Base-by-base conservation (phyloP, 2,113 vertebrate species). In the Poeciliopsis prolifica region DNA sequence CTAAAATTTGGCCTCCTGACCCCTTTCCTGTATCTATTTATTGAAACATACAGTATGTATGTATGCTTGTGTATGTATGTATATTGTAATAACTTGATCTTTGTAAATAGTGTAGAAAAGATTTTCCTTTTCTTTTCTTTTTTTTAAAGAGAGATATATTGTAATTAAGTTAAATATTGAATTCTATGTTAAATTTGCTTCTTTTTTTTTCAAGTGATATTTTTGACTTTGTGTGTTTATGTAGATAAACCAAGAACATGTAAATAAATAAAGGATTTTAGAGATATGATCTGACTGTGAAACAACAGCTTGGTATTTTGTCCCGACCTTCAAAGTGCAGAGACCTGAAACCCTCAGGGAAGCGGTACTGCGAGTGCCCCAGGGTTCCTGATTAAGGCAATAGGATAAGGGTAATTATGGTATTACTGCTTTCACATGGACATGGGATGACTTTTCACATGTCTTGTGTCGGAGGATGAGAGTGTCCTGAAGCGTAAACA, bases 31-130 rank as follows among this genome's bases (percentile, higher is more conserved):
- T 88, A 85, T 80, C 81, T 87, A 73, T 85, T 84, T 76, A 81
- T 88, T 84, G 67, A 86, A 74, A 76, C 70, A 66, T 64, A 58
- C 72, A 22, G 14, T 12, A 61, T 74, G 77, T 54, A 72, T 78
- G 69, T 67, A 67, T 71, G 42, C 15, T 4, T 73, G 77, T 73
- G 77, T 40, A 72, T 80, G 78, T 80, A 74, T 80, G 54, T 74
- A 74, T 58, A 86, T 84, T 83, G 71, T 78, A 81, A 85, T 70
- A 79, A 61, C 69, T 26, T 71, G 68, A 51, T 90, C 79, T 91
- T 89, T 94, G 92, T 94, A 95, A 90, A 95, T 91, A 92, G 92
- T 88, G 70, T 94, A 95, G 94, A 87, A 90, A 61, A 70, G 68
- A 68, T 70, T 64, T 68, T 70, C 71, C 65, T 83, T 91, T 92